Conservation (phyloP, 2,888 invertebrate species). For the Plutella xylostella region DNA sequence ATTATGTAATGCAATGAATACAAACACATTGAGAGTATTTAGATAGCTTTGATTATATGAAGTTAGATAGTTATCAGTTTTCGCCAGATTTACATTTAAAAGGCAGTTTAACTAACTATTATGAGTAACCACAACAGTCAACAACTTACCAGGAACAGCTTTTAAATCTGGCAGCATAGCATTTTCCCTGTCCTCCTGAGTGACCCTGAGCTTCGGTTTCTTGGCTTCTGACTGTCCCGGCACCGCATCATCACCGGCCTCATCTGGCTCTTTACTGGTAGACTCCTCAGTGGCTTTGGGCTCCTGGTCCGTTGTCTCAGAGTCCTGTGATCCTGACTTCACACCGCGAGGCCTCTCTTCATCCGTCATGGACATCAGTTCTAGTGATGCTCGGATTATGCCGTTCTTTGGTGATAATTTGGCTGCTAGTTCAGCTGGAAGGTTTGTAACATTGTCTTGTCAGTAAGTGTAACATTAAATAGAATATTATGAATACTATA, state of each 20-base stretch:
- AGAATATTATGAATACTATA: too few species aligned
- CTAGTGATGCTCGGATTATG: conserved; percentile 82
- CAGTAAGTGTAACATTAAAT: too few species aligned
- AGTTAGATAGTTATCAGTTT: too few species aligned
- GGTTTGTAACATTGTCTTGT: too few species aligned
- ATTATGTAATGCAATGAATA: too few species aligned
- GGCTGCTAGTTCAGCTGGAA: conserved; percentile 65
- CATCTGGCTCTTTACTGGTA: conserved; percentile 25
- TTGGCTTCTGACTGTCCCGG: conserved; percentile 52
- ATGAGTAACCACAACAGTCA: too few species aligned
- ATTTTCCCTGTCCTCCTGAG: conserved; percentile 73
- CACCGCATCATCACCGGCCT: too few species aligned
- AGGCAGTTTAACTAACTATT: too few species aligned
- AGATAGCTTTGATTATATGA: too few species aligned
- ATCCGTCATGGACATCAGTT: conserved; percentile 80
- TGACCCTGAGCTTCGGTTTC: conserved; percentile 42
- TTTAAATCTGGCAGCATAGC: conserved; percentile 85
- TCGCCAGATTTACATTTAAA: too few species aligned
- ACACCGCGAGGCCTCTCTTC: conserved; percentile 75
- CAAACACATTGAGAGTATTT: too few species aligned
- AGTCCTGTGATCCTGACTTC: conserved; percentile 23
- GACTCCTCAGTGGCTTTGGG: conserved; percentile 13
- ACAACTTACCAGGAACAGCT: conserved; percentile 70
- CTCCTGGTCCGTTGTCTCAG: neutral
- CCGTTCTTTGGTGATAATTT: conserved; percentile 80